Evolutionary conservation across 2,113 vertebrate genomes (phyloP), one percentile per base, ranked within the genome.

Genomic region (Cebus imitator): DNA sequence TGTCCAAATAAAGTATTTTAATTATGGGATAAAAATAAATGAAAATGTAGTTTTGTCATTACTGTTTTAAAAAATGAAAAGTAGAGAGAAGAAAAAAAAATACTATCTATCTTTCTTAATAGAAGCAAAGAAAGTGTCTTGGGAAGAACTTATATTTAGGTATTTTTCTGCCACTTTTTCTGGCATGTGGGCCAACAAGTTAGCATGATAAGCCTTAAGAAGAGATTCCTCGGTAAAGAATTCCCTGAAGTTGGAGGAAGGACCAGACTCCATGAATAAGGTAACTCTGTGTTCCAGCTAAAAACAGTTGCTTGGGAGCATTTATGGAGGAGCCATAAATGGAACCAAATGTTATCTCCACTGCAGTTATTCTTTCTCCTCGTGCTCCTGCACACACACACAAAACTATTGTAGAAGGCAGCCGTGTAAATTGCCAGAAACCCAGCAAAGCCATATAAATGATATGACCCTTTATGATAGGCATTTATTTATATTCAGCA

Each of bases 401-500:
- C 9, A n/a, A 32, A 68, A 14, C 68, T 52, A 48, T 48, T 83
- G 37, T 76, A 55, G 70, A 78, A 87, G 91, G 94, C 95, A 95
- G 85, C 18, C 4, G 0, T 35, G 68, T 48, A 61, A 43, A 79
- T 73, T 91, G 35, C 88, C 91, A 91, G 91, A 84, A 95, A 78
- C 64, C 82, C 87, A 64, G 80, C n/a, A 87, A 87, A 97, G 37
- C 32, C 70, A 32, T 75, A 85, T 92, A 84, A 95, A 94, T 4
- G 66, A 79, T 91, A 75, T 12, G 52, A 90, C 75, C 90, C 80
- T 91, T 93, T 98, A 87, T 87, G 87, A 87, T 93, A 37, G 27
- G 50, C 12, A 5, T 90, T 97, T 98, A 97, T 98, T 98, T 97
- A 97, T 96, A 95, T 73, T 96, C 92, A 43, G 72, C 85, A 84